These are phyloP conservation scores for Myiotriccus ornatus DNA, from an alignment of 2,797 vertebrate species.

Conservation along the genomic window DNA sequence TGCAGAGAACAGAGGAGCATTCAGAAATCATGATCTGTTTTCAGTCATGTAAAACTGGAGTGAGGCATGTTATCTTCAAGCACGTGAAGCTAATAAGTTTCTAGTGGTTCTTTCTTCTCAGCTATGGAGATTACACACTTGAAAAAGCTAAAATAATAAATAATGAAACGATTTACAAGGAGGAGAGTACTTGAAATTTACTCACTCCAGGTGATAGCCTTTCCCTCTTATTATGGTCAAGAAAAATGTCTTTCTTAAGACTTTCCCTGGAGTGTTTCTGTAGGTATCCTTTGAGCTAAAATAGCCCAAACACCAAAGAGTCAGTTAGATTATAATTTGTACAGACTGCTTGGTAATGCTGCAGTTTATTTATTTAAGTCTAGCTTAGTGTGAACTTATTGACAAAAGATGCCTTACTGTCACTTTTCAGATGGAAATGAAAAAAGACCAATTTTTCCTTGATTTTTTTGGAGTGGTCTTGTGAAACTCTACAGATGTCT, in stretches of 20 bases:
- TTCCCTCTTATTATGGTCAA: background rate
- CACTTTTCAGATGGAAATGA: constrained; percentile 9
- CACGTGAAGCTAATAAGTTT: background rate
- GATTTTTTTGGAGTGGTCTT: background rate
- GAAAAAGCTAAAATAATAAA: constrained; percentile 8
- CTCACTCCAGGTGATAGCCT: background rate
- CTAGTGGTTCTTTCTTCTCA: background rate
- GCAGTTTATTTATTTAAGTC: constrained; percentile 1
- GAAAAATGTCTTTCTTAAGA: background rate
- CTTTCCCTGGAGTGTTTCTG: background rate
- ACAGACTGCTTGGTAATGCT: background rate
- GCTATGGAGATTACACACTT: background rate
- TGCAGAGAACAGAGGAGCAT: background rate
- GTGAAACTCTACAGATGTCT: background rate
- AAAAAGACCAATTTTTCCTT: background rate
- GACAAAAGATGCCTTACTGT: background rate
- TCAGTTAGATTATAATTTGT: background rate
- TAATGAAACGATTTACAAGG: background rate
- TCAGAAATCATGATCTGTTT: constrained; percentile 8
- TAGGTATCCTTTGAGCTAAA: constrained; percentile 12
- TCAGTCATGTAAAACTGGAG: constrained; percentile 13
- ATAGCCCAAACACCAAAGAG: background rate
- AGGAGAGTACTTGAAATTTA: background rate
- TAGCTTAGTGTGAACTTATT: background rate
- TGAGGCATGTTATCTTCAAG: background rate